Base-by-base conservation (phyloP, 2,113 vertebrate genomes). In the Aviceda subcristata region DNA sequence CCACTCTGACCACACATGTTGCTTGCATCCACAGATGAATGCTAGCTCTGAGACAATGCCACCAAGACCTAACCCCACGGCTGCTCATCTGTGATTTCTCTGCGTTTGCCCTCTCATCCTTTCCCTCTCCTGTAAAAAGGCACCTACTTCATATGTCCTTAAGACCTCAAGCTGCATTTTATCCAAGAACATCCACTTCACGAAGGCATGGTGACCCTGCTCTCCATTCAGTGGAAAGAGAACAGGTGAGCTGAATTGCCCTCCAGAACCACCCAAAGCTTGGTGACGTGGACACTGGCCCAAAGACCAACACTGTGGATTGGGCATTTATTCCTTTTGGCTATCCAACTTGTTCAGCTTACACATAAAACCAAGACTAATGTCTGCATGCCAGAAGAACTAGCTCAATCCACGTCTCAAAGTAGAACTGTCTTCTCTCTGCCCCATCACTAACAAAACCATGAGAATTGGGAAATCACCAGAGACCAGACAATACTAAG, bases 171-270 rank as follows among this genome's bases (percentile, higher is more conserved):
- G 43, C 43, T 30, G 46, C 29, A 24, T 56, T 77, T 89, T 20
- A 39, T 41, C 32, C 79, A 67, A 11, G 12, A 30, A 10, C 15
- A 46, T 26, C 26, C 20, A 16, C 59, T 34, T 45, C 38, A 36
- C 0, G 7, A 36, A 10, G 22, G 48, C 64, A 34, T 0, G 2
- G 41, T 23, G 36, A 83, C 16, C 8, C 51, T 17, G 27, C 45
- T 60, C 29, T 22, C 60, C 26, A 15, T 13, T 45, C 81, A 21
- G n/a, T 10, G 18, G 34, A 18, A 73, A 84, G 39, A 56, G 21
- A 51, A 50, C 3, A 11, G 60, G 29, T 1, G 0, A 87, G 32
- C 2, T 16, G 46, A 72, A 29, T 8, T 0, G 0, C 6, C 21
- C 32, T 73, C n/a, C 79, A 73, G 30, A 69, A 29, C n/a, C 39